phyloP scores from a whole-genome alignment of 64 coral and sea anemone species.

The Pachyseris speciosa region DNA sequence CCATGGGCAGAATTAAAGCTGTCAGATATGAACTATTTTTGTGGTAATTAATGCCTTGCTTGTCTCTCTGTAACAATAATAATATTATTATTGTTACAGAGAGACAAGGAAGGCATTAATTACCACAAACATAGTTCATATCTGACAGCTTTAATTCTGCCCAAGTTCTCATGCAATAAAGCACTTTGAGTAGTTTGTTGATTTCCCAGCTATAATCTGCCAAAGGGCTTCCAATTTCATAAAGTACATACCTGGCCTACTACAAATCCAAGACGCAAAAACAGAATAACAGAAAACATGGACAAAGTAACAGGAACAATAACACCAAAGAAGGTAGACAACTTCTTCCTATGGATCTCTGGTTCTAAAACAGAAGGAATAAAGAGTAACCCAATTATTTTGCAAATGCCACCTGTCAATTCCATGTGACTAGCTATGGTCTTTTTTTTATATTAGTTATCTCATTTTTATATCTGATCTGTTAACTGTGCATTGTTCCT shows the following conservation, averaged over 20 bases:
- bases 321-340: conserved; percentile 96
- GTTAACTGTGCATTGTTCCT: no score
- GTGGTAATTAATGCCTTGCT: no score
- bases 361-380: conserved; percentile 41
- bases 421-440: background rate
- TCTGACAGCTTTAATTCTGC: no score
- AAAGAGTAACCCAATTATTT: background rate
- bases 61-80: no score
- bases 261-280: conserved; percentile 91
- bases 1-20: no score
- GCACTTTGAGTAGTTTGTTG: no score
- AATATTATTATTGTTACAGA: no score
- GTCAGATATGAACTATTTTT: no score
- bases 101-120: no score
- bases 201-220: no score
- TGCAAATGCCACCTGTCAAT: background rate
- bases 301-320: conserved; percentile 90
- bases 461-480: background rate
- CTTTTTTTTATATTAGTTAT: background rate
- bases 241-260: conserved; percentile 89
- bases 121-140: no score
- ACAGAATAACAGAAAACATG: conserved; percentile 98
- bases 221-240: background rate
- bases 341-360: conserved; percentile 37
- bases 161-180: no score